Conservation (phyloP, 2,113 vertebrate genomes). For the Ailuropoda melanoleuca region DNA sequence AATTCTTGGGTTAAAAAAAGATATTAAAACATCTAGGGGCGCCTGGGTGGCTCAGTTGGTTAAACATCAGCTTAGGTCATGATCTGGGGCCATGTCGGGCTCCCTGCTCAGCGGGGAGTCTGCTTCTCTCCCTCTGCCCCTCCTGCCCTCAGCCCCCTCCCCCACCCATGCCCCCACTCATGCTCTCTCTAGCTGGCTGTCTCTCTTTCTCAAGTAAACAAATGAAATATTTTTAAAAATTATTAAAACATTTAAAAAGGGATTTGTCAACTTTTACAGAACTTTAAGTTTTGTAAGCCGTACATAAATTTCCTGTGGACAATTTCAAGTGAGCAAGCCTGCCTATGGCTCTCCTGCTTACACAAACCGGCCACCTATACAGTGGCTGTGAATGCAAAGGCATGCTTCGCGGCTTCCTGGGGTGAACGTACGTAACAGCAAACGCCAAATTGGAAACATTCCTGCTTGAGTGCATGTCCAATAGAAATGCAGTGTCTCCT, state of each 20-base stretch:
- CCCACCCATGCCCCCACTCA: fast-evolving
- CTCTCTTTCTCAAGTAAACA: neutral
- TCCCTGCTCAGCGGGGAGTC: neutral
- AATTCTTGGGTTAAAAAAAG: neutral
- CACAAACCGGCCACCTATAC: neutral
- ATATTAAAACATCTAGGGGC: neutral
- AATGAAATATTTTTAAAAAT: neutral
- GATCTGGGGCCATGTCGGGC: neutral
- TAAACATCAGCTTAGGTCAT: neutral
- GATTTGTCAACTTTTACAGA: neutral
- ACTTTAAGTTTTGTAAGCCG: neutral
- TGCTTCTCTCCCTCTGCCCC: neutral
- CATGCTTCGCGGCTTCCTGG: neutral
- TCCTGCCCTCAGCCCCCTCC: neutral
- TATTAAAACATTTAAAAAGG: neutral
- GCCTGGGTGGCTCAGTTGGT: neutral
- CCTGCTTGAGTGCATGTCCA: neutral
- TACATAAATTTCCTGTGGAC: neutral
- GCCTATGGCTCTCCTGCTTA: neutral
- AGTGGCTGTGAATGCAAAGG: neutral
- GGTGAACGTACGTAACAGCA: neutral
- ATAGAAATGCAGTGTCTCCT: neutral
- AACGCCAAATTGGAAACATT: neutral
- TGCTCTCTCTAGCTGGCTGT: neutral
- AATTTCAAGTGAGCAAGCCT: neutral